Percentiles rank a stretch among this genome's conserved stretches.
Conservation (phyloP, 2,888 invertebrate genomes). For the Lathronympha strigana region DNA sequence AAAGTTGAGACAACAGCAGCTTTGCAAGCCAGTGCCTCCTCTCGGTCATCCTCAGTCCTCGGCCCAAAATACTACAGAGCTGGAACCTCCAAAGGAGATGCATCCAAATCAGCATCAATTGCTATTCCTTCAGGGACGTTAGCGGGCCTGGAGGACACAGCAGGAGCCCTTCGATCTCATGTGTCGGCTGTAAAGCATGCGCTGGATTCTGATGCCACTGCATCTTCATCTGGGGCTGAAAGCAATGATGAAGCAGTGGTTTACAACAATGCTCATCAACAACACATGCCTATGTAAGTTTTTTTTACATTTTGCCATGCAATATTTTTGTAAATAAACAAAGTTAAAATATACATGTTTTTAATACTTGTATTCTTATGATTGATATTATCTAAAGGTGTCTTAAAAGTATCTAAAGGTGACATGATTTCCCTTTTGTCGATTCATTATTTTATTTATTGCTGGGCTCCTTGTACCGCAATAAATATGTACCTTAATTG, state of each 20-base stretch:
- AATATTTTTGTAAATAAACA: slow-evolving; percentile 5
- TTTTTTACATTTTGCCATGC: slow-evolving; percentile 37
- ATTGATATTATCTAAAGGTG: background rate
- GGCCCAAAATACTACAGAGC: slow-evolving; percentile 75
- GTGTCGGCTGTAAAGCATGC: slow-evolving; percentile 89
- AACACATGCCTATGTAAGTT: slow-evolving; percentile 92
- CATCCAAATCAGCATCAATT: slow-evolving; percentile 87
- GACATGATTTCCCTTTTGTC: too few relatives aligned
- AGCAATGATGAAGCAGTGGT: slow-evolving; percentile 95
- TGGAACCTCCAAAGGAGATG: slow-evolving; percentile 89
- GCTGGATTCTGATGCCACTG: slow-evolving; percentile 96
- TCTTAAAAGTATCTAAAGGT: background rate
- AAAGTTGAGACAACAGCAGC: slow-evolving; percentile 74
- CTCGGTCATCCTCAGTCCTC: slow-evolving; percentile 57
- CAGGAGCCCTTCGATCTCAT: slow-evolving; percentile 89
- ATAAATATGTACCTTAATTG: too few relatives aligned
- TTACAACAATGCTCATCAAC: slow-evolving; percentile 91
- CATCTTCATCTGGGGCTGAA: slow-evolving; percentile 96
- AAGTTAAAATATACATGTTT: background rate
- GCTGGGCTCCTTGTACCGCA: too few relatives aligned
- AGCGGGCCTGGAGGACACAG: slow-evolving; percentile 88
- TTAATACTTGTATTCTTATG: background rate
- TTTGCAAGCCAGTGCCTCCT: slow-evolving; percentile 74
- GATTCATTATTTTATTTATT: too few relatives aligned
- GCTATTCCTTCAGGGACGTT: slow-evolving; percentile 86